These are phyloP conservation scores for Lanius collurio DNA, from an alignment of 2,113 vertebrate species.

Conservation along the genomic window DNA sequence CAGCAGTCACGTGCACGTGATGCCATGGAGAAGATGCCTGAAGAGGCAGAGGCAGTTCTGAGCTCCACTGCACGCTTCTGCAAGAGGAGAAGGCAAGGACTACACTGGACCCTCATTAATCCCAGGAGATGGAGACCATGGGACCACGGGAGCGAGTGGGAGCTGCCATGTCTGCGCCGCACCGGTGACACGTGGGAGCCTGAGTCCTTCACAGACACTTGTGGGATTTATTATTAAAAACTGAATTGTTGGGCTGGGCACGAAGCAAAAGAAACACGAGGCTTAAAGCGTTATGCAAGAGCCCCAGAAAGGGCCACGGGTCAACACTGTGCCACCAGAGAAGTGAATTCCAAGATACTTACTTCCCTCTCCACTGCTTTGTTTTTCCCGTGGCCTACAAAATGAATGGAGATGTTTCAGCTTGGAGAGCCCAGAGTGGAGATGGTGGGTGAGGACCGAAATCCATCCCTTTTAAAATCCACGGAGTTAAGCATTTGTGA, in stretches of 20 bases:
- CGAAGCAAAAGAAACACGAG: not conserved
- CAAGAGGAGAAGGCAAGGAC: not conserved
- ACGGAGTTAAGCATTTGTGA: rapidly evolving
- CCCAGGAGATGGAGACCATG: not conserved
- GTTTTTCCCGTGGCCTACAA: not conserved
- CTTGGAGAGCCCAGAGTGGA: rapidly evolving
- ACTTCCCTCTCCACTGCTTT: not conserved
- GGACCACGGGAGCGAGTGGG: not conserved
- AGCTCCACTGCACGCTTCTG: not conserved
- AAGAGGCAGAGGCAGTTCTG: not conserved
- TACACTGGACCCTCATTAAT: not conserved
- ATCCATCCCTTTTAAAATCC: not conserved
- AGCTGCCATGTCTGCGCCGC: not conserved
- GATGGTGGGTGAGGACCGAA: not conserved
- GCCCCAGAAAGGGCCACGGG: not conserved
- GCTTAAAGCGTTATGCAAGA: not conserved
- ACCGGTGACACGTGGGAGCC: rapidly evolving
- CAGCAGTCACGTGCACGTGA: not conserved
- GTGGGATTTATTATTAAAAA: slow-evolving; percentile 32
- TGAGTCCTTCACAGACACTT: not conserved
- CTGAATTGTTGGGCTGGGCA: not conserved
- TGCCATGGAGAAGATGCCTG: not conserved
- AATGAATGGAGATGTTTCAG: not conserved
- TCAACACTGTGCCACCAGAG: not conserved
- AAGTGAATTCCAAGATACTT: not conserved